Evolutionary conservation across 2,888 invertebrate species (phyloP).

Genomic region (Zygogramma bicolorata): DNA sequence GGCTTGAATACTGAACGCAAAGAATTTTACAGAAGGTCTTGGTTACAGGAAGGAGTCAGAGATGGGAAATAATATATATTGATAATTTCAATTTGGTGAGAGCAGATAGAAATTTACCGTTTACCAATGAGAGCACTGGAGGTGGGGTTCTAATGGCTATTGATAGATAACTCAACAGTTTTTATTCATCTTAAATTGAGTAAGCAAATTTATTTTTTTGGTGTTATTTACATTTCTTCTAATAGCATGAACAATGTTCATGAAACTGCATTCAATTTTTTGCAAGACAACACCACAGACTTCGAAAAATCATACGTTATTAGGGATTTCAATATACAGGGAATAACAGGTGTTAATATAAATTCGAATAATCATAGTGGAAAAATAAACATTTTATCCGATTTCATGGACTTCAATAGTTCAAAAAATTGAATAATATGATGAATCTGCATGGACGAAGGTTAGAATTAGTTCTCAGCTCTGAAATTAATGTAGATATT

Average conservation of each 20-base stretch:
- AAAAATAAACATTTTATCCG: neutral
- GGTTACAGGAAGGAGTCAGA: no score
- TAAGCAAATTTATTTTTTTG: neutral
- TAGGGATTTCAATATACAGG: neutral
- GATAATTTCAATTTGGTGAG: no score
- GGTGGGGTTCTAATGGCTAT: neutral
- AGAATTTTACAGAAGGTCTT: no score
- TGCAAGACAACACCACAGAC: neutral
- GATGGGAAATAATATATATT: no score
- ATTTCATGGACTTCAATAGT: neutral
- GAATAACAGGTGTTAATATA: neutral
- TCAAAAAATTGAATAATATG: neutral
- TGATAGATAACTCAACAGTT: no score
- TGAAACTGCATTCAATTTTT: neutral
- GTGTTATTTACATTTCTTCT: neutral
- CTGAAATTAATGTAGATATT: neutral
- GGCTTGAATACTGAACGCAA: no score
- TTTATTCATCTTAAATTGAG: no score
- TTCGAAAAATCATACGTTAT: neutral
- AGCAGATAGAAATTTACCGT: no score
- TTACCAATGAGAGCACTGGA: neutral
- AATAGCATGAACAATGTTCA: neutral
- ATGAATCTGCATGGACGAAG: neutral
- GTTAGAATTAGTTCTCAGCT: neutral
- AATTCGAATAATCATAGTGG: neutral